Evolutionary conservation across 2,888 invertebrate genomes (phyloP), one percentile per base, ranked within the genome.

Genomic region (Lasioglossum morio): DNA sequence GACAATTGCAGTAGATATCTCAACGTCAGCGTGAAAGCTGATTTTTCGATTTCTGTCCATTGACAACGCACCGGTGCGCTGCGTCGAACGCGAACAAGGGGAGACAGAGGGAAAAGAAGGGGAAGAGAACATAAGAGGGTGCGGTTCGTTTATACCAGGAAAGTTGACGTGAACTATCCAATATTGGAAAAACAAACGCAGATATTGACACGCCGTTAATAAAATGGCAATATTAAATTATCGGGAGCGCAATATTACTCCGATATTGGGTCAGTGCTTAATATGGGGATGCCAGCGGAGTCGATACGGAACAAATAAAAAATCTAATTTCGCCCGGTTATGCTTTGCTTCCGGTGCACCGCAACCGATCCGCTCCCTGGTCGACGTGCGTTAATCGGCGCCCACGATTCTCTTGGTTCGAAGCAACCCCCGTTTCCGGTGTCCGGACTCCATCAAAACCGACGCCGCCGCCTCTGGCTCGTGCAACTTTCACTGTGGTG

Each of bases 161-260:
- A 76, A 83, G 63, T 72, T 72, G 63, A 69, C 79, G 16, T 37
- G 74, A 14, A 48, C 63, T 27, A 34, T 75, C 7, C 43, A 34
- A 53, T 83, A 83, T 76, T 43, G 84, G 60, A 69, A 72, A 84
- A 84, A 57, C 53, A 57, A 66, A 72, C 66, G 66, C 53, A 60
- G 46, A 84, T 86, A 86, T 85, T 81, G 81, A 84, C 77, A 75
- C 63, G 19, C 74, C 77, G 86, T 86, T 86, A 86, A 86, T 86
- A 86, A 86, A 86, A 86, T 60, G 75, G 63, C 81, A 78, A 81
- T 86, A 84, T 86, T 77, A 84, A 86, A 84, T 84, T 84, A 84
- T 85, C 78, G 85, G 12, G 75, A 72, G 40, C 72, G 72, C 84
- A 78, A 81, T 84, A 75, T 84, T 78, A 76, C 75, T 34, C 40